phyloP scores from a whole-genome alignment of 1,140 invertebrate species.

The Acromyrmex echinatior region DNA sequence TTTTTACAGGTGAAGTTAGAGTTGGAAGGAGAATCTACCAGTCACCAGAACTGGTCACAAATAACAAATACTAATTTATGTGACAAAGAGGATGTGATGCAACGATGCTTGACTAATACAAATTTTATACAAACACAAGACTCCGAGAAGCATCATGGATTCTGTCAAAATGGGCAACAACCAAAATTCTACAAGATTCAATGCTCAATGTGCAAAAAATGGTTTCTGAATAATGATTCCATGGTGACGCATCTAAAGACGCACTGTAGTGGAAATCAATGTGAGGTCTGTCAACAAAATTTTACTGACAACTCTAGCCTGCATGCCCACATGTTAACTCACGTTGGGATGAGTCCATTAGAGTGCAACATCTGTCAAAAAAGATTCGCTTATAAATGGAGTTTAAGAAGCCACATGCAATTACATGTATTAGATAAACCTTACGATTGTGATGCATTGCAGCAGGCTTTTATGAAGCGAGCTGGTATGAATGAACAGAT shows the following conservation, averaged over 20 bases:
- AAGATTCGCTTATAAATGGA: slow-evolving; percentile 87
- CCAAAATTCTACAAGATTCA: slow-evolving; percentile 85
- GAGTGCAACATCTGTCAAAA: slow-evolving; percentile 87
- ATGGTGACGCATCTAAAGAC: slow-evolving; percentile 84
- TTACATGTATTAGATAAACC: slow-evolving; percentile 89
- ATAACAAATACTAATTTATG: slow-evolving; percentile 79
- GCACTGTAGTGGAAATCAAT: slow-evolving; percentile 81
- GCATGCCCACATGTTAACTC: slow-evolving; percentile 86
- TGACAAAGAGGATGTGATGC: slow-evolving; percentile 81
- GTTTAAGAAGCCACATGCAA: slow-evolving; percentile 90
- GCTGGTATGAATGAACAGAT: slow-evolving; percentile 72
- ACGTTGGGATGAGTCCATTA: slow-evolving; percentile 87
- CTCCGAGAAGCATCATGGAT: slow-evolving; percentile 69
- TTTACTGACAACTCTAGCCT: slow-evolving; percentile 85
- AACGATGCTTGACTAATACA: slow-evolving; percentile 75
- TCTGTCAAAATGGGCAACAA: slow-evolving; percentile 76
- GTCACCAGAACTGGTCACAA: slow-evolving; percentile 83
- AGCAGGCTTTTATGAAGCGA: slow-evolving; percentile 77
- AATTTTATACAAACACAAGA: slow-evolving; percentile 77
- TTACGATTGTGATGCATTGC: slow-evolving; percentile 89
- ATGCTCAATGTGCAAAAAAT: slow-evolving; percentile 84
- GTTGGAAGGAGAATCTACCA: slow-evolving; percentile 81
- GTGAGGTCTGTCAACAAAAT: slow-evolving; percentile 86
- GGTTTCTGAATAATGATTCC: slow-evolving; percentile 85
- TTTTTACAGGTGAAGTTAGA: slow-evolving; percentile 83